Evolutionary conservation across 1,140 invertebrate genomes (phyloP).

Genomic region (Macrosteles quadrilineatus): DNA sequence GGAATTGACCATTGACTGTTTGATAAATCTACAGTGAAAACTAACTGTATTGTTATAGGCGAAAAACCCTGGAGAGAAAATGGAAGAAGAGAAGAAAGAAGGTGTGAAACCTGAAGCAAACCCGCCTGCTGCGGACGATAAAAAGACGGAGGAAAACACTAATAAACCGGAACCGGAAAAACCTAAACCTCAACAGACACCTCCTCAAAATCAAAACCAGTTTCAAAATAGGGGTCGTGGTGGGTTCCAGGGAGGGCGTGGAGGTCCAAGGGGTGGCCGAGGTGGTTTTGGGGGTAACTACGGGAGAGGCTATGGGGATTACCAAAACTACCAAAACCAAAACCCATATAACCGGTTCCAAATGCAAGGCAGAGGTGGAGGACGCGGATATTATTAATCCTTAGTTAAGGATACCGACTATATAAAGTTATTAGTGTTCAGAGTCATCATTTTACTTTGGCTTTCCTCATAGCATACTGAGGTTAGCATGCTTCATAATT

Average conservation of each 20-base stretch:
- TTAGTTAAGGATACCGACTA: too few relatives aligned
- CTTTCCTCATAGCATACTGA: too few relatives aligned
- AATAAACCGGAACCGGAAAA: conserved; percentile 2
- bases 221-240: neutral
- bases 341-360: neutral
- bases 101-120: neutral
- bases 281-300: neutral
- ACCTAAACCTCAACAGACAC: neutral
- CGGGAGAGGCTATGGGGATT: neutral
- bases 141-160: neutral
- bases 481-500: too few relatives aligned
- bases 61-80: neutral
- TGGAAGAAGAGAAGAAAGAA: neutral
- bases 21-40: neutral
- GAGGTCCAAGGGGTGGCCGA: neutral
- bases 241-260: neutral
- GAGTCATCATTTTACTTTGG: too few relatives aligned
- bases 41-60: conserved; percentile 1
- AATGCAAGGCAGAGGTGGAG: neutral
- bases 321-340: neutral
- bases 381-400: conserved; percentile 1
- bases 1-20: too few relatives aligned
- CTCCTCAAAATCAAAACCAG: neutral
- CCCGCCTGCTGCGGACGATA: neutral
- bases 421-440: too few relatives aligned